These are phyloP conservation scores for Petrocephalus zakoni DNA, from an alignment of 2,113 vertebrate genomes.

Conservation along the genomic window DNA sequence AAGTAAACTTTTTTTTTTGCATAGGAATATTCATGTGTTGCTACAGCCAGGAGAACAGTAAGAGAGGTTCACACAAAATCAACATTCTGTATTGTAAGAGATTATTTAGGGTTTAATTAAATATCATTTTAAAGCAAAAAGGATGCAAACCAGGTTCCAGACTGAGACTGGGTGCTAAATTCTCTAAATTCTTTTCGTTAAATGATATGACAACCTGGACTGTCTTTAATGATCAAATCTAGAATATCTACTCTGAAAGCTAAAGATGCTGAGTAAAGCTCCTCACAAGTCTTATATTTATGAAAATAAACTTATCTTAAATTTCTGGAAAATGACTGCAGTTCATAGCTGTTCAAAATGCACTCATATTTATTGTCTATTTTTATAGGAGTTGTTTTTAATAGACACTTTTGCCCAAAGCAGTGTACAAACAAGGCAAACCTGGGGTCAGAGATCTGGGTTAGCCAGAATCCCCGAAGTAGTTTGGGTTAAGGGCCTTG, in stretches of 20 bases:
- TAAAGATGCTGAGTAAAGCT: constrained; percentile 43
- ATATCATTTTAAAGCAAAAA: constrained; percentile 61
- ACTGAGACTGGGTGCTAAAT: constrained; percentile 47
- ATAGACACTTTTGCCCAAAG: neutral
- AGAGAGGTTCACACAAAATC: constrained; percentile 60
- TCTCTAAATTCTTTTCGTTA: constrained; percentile 51
- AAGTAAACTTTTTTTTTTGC: constrained; percentile 36
- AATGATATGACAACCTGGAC: constrained; percentile 50
- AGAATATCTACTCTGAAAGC: constrained; percentile 50
- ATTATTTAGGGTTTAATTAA: constrained; percentile 67
- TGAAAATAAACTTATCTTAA: neutral
- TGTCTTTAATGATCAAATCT: constrained; percentile 48
- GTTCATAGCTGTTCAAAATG: neutral
- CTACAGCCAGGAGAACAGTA: constrained; percentile 54
- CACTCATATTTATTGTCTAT: neutral
- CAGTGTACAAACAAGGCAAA: neutral
- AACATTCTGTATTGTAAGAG: constrained; percentile 53
- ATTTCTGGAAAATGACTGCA: neutral
- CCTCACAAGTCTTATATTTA: neutral
- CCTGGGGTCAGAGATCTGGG: neutral
- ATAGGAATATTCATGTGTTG: constrained; percentile 34
- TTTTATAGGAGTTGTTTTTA: neutral
- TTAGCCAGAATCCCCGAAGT: neutral
- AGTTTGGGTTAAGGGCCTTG: neutral
- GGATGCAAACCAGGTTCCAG: constrained; percentile 59